Evolutionary conservation across 2,888 invertebrate genomes (phyloP).

Genomic region (Tanypteryx hageni): DNA sequence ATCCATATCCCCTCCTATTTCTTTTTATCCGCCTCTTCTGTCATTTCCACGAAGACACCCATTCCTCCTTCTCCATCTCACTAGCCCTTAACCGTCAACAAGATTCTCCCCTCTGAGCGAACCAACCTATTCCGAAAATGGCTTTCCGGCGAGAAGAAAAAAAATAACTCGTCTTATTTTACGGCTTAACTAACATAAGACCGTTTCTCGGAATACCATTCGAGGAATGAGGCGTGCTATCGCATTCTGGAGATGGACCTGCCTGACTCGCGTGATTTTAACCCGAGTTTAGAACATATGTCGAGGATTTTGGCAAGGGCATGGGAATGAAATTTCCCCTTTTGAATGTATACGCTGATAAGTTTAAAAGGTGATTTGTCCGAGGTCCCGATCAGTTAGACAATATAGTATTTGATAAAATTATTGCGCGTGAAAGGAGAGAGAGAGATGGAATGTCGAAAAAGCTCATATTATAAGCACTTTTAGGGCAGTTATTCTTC

Average conservation of each 20-base stretch:
- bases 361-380: not conserved
- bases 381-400: not conserved
- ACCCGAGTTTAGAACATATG: not conserved
- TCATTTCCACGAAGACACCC: not conserved
- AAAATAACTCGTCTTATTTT: not conserved
- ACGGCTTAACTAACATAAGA: not conserved
- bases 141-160: not conserved
- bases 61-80: not conserved
- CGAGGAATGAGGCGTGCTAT: not conserved
- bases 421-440: not conserved
- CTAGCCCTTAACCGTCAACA: not conserved
- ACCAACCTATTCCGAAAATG: not conserved
- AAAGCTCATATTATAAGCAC: no score
- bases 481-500: no score
- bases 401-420: not conserved
- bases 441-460: no score
- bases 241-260: not conserved
- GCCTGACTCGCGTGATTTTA: not conserved
- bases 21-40: not conserved
- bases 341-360: no score
- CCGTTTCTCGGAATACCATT: not conserved
- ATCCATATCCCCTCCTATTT: not conserved
- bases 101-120: not conserved
- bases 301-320: not conserved
- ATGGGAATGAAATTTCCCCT: no score